These are phyloP conservation scores for Bos javanicus DNA, from an alignment of 2,113 vertebrate species.

Conservation along the genomic window DNA sequence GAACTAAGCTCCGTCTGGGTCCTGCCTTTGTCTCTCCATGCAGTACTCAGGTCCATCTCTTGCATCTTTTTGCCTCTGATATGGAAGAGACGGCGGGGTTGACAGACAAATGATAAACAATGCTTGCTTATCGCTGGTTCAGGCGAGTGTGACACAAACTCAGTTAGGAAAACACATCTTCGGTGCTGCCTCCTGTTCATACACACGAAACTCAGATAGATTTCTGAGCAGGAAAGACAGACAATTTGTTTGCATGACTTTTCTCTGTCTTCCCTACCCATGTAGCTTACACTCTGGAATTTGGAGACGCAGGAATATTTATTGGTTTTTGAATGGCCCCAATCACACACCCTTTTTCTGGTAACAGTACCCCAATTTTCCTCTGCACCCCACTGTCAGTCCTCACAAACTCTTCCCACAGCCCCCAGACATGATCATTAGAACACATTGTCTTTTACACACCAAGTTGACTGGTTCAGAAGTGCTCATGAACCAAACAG, in stretches of 20 bases:
- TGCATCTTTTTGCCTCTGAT: not conserved
- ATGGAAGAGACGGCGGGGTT: not conserved
- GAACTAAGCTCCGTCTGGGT: not conserved
- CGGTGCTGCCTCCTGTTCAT: not conserved
- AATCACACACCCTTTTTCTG: not conserved
- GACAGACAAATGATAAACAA: not conserved
- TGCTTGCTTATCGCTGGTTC: not conserved
- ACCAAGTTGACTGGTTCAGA: not conserved
- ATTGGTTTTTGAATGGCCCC: not conserved
- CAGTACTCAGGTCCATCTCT: not conserved
- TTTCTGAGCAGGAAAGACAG: not conserved
- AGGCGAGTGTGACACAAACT: not conserved
- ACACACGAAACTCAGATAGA: rapidly evolving
- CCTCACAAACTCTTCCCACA: not conserved
- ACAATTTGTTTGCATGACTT: not conserved
- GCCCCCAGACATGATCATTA: not conserved
- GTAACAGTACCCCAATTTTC: not conserved
- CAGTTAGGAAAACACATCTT: not conserved
- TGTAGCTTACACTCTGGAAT: rapidly evolving
- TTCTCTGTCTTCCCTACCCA: no score
- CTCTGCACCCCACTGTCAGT: not conserved
- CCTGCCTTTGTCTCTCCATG: not conserved
- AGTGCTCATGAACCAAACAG: not conserved
- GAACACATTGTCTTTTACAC: not conserved
- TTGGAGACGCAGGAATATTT: not conserved